These are phyloP conservation scores for Ectemnius cavifrons DNA, from an alignment of 2,888 invertebrate genomes.

Conservation along the genomic window DNA sequence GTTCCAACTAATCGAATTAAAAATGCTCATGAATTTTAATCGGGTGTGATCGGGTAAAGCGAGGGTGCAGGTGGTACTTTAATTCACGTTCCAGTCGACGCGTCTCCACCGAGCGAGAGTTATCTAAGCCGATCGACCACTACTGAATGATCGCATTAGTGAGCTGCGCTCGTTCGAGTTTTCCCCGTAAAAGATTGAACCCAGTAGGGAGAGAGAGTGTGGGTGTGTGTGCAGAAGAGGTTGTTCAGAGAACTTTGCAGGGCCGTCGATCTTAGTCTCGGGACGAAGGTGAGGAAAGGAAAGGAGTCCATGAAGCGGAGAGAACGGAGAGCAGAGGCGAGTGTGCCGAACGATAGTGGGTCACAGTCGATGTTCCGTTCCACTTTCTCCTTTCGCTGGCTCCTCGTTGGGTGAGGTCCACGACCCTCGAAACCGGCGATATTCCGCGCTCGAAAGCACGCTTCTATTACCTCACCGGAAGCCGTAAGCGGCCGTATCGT, in stretches of 20 bases:
- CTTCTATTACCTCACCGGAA: slow-evolving; percentile 33
- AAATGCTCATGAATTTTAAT: slow-evolving; percentile 52
- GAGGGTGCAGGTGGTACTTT: not conserved
- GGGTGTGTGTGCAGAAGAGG: not conserved
- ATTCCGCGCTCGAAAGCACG: not conserved
- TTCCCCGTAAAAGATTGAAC: slow-evolving; percentile 20
- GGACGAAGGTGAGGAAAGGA: not conserved
- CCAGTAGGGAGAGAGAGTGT: not conserved
- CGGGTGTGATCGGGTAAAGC: slow-evolving; percentile 12
- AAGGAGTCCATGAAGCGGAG: not conserved
- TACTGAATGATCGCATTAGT: not conserved
- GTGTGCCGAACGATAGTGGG: slow-evolving; percentile 50
- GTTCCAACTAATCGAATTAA: slow-evolving; percentile 44
- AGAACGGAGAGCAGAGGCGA: slow-evolving; percentile 7
- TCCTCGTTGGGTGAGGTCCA: slow-evolving; percentile 52
- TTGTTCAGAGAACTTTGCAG: not conserved
- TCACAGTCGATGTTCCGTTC: slow-evolving; percentile 63
- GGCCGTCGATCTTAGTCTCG: not conserved
- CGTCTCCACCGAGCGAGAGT: not conserved
- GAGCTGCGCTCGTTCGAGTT: not conserved
- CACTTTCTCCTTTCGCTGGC: slow-evolving; percentile 71
- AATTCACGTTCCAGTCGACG: slow-evolving; percentile 13
- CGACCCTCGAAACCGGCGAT: slow-evolving; percentile 23
- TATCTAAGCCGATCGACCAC: not conserved
- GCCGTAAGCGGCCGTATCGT: slow-evolving; percentile 21